These are phyloP conservation scores for Siphlonurus alternatus DNA, from an alignment of 2,888 invertebrate species.

Conservation along the genomic window DNA sequence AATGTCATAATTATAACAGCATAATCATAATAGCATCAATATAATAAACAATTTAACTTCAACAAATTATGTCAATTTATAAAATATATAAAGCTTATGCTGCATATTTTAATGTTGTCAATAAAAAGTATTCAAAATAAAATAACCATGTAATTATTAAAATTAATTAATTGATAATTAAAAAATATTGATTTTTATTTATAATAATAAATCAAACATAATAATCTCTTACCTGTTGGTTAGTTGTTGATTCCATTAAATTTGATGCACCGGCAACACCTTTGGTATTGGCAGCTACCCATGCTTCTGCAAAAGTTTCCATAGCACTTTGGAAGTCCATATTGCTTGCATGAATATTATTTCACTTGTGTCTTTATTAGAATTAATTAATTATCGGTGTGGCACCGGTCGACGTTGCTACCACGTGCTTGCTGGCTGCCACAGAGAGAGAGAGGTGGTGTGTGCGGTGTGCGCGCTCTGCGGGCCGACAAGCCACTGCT, in stretches of 20 bases:
- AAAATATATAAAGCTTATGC: no score
- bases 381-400: neutral
- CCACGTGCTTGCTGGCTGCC: no score
- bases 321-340: slow-evolving; percentile 99
- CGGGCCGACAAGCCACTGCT: neutral
- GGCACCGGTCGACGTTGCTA: no score
- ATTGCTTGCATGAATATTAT: slow-evolving; percentile 6
- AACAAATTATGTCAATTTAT: no score
- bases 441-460: neutral
- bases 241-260: neutral
- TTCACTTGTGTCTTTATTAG: neutral
- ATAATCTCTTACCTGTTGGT: neutral
- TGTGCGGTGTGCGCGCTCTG: neutral
- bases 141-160: no score
- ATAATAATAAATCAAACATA: neutral
- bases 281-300: slow-evolving; percentile 84
- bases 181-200: neutral
- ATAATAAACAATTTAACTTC: no score
- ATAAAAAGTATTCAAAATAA: no score
- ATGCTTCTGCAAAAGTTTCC: slow-evolving; percentile 96
- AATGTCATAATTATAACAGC: no score
- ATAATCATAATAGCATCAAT: no score
- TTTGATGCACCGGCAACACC: neutral
- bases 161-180: neutral
- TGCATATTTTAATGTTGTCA: no score